These are phyloP conservation scores for Brachypalpus laphriformis DNA, from an alignment of 2,888 invertebrate species.

Conservation along the genomic window DNA sequence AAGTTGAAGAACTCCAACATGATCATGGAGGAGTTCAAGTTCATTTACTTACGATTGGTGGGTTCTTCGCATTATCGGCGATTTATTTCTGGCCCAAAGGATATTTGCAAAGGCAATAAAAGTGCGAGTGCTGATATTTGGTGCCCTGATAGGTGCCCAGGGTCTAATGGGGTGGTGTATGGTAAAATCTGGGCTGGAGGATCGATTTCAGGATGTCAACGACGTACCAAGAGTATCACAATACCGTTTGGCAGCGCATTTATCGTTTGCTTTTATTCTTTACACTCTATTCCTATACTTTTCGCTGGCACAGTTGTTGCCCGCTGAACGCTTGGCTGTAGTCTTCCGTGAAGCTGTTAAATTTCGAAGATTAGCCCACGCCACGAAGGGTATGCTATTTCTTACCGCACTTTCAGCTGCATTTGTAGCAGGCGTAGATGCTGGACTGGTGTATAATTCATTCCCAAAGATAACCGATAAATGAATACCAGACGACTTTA, in stretches of 20 bases:
- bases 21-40: slow-evolving; percentile 96
- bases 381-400: slow-evolving; percentile 94
- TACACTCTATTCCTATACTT: slow-evolving; percentile 94
- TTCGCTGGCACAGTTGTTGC: slow-evolving; percentile 88
- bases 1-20: slow-evolving; percentile 94
- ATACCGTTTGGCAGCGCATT: slow-evolving; percentile 96
- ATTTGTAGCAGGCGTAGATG: slow-evolving; percentile 99
- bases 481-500: slow-evolving; percentile 95
- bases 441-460: slow-evolving; percentile 98
- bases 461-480: slow-evolving; percentile 99
- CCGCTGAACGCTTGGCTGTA: slow-evolving; percentile 83
- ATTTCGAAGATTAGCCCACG: slow-evolving; percentile 87
- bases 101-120: slow-evolving; percentile 90
- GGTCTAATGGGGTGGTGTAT: slow-evolving; percentile 99
- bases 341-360: slow-evolving; percentile 83
- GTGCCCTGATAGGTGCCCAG: slow-evolving; percentile 91
- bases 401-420: slow-evolving; percentile 96
- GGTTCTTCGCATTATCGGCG: slow-evolving; percentile 93
- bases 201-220: slow-evolving; percentile 90
- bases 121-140: slow-evolving; percentile 88
- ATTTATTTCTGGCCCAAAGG: slow-evolving; percentile 93
- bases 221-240: slow-evolving; percentile 97
- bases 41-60: slow-evolving; percentile 96
- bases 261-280: slow-evolving; percentile 94
- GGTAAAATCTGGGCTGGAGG: slow-evolving; percentile 98